These are phyloP conservation scores for Rugalucina vietnamica DNA, from an alignment of 2,888 invertebrate genomes.

Conservation along the genomic window DNA sequence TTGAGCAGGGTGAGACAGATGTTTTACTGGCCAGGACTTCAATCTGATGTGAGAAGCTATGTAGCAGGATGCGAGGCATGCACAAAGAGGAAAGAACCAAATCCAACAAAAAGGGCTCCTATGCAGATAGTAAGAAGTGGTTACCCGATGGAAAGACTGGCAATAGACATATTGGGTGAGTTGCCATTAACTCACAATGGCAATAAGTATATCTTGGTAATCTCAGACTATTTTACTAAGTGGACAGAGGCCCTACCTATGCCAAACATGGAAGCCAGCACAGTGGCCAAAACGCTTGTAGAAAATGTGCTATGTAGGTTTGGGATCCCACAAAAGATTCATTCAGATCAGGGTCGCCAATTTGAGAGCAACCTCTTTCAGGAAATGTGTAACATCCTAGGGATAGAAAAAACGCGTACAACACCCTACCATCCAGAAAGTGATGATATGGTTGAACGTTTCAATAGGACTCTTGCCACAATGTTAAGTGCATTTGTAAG, in stretches of 20 bases:
- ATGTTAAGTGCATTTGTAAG: too few relatives aligned
- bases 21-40: conserved; percentile 7
- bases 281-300: not conserved
- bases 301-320: not conserved
- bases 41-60: conserved; percentile 1
- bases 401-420: too few relatives aligned
- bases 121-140: conserved; percentile 15
- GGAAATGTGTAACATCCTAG: too few relatives aligned
- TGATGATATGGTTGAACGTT: too few relatives aligned
- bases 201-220: conserved; percentile 15
- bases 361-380: too few relatives aligned
- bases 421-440: too few relatives aligned
- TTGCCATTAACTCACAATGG: not conserved
- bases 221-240: conserved; percentile 7
- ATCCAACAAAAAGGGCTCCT: not conserved
- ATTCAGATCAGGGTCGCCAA: not conserved
- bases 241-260: not conserved
- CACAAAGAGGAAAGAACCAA: not conserved
- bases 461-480: too few relatives aligned
- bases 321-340: not conserved
- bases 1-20: not conserved
- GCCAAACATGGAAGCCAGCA: not conserved
- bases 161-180: conserved; percentile 18
- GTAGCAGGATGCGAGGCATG: conserved; percentile 10
- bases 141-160: conserved; percentile 17